Evolutionary conservation across 2,797 vertebrate genomes (phyloP).

Genomic region (Myripristis murdjan): DNA sequence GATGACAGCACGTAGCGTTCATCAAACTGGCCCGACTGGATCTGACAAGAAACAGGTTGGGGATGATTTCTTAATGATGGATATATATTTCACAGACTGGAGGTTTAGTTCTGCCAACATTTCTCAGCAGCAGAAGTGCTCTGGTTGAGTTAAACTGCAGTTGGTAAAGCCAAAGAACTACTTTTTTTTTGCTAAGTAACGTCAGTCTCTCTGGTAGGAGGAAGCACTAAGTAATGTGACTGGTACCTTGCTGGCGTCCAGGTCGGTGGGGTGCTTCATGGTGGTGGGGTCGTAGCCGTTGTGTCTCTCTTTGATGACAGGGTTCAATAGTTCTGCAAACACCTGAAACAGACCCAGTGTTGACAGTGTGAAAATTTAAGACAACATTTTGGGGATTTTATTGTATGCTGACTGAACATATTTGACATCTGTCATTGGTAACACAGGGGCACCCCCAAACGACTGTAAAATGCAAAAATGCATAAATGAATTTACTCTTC

Average conservation of each 20-base stretch:
- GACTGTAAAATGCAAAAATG: too few relatives aligned
- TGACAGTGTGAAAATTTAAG: too few relatives aligned
- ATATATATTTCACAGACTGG: too few relatives aligned
- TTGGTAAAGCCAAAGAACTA: neutral
- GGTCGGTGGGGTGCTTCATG: conserved; percentile 93
- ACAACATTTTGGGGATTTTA: too few relatives aligned
- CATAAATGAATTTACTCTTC: neutral
- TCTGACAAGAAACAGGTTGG: conserved; percentile 73
- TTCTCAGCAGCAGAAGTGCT: neutral
- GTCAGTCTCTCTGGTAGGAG: too few relatives aligned
- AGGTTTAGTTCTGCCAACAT: too few relatives aligned
- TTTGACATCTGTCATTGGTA: too few relatives aligned
- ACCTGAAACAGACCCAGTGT: conserved; percentile 81
- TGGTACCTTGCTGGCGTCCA: conserved; percentile 93
- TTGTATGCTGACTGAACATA: neutral
- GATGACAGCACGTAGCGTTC: conserved; percentile 93
- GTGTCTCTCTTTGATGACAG: conserved; percentile 92
- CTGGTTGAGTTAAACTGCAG: too few relatives aligned
- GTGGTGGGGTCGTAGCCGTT: conserved; percentile 93
- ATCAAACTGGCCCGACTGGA: conserved; percentile 90
- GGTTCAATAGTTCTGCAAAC: conserved; percentile 93
- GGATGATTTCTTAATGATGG: too few relatives aligned
- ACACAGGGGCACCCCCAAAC: too few relatives aligned
- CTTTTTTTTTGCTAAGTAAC: too few relatives aligned
- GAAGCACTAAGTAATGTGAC: too few relatives aligned